Evolutionary conservation across 2,797 vertebrate genomes (phyloP).

Genomic region (Acanthurus leucopareius): DNA sequence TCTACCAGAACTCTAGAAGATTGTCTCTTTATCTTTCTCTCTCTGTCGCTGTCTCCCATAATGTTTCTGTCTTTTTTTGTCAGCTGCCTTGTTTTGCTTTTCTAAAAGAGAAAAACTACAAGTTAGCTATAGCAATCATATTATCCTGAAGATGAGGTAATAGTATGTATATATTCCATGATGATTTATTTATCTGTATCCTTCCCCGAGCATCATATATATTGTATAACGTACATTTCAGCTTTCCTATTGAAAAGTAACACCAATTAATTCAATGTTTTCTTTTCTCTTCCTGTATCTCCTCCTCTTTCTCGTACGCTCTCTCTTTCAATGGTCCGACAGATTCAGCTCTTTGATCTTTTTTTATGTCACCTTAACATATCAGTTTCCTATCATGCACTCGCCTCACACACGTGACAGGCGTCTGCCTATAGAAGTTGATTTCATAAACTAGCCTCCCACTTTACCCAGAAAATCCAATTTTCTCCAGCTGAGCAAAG

Average conservation of each 20-base stretch:
- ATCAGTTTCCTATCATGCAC: constrained; percentile 23
- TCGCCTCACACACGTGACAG: constrained; percentile 33
- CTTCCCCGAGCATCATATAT: constrained; percentile 2
- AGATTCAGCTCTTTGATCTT: constrained; percentile 38
- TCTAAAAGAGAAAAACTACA: background rate
- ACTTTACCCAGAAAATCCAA: constrained; percentile 82
- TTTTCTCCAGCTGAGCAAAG: constrained; percentile 77
- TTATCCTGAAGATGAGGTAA: background rate
- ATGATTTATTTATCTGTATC: constrained; percentile 18
- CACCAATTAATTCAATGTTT: background rate
- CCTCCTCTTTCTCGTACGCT: background rate
- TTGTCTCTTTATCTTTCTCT: background rate
- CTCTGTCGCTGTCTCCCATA: background rate
- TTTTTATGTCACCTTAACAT: constrained; percentile 31
- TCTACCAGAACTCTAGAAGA: background rate
- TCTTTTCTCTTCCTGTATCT: background rate
- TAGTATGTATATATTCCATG: constrained; percentile 7
- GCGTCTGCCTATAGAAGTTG: constrained; percentile 47
- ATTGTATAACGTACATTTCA: constrained; percentile 10
- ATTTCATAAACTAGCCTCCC: constrained; percentile 80
- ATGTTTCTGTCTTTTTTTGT: background rate
- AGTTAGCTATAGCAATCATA: background rate
- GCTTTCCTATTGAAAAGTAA: constrained; percentile 8
- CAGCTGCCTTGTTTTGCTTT: background rate
- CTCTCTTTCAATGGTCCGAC: constrained; percentile 21